These are phyloP conservation scores for Pseudorectes ferrugineus DNA, from an alignment of 2,113 vertebrate species.

Conservation along the genomic window DNA sequence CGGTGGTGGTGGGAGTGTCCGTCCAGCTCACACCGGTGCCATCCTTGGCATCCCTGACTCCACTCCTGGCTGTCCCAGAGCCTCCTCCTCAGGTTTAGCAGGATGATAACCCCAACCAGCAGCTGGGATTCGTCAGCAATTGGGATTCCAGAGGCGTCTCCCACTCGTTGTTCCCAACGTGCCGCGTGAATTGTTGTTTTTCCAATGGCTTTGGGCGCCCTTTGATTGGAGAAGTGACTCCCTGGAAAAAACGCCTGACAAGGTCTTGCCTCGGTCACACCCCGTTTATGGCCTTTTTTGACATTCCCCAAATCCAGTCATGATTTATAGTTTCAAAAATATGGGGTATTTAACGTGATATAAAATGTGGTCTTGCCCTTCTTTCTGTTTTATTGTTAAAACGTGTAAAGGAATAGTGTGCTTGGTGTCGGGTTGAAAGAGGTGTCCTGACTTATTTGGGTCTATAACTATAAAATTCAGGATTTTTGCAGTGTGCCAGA, in stretches of 20 bases:
- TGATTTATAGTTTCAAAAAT: neutral
- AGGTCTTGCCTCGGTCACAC: neutral
- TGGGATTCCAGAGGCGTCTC: neutral
- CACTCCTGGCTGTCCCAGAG: neutral
- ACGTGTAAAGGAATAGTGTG: accelerated
- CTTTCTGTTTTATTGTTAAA: neutral
- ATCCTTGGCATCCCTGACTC: neutral
- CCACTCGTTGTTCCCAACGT: accelerated
- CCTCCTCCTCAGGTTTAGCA: neutral
- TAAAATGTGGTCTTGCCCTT: neutral
- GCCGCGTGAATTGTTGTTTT: neutral
- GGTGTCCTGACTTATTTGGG: neutral
- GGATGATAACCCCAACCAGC: neutral
- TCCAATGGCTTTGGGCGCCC: neutral
- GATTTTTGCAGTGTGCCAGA: neutral
- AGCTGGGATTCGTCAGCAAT: neutral
- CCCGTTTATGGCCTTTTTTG: neutral
- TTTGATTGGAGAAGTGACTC: neutral
- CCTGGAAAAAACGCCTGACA: neutral
- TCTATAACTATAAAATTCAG: neutral
- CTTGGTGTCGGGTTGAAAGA: accelerated
- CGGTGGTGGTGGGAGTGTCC: neutral
- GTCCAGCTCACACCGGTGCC: accelerated
- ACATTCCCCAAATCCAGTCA: neutral
- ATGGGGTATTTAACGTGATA: accelerated